Evolutionary conservation across 2,113 vertebrate genomes (phyloP), one percentile per base, ranked within the genome.

Genomic region (Clarias magur): DNA sequence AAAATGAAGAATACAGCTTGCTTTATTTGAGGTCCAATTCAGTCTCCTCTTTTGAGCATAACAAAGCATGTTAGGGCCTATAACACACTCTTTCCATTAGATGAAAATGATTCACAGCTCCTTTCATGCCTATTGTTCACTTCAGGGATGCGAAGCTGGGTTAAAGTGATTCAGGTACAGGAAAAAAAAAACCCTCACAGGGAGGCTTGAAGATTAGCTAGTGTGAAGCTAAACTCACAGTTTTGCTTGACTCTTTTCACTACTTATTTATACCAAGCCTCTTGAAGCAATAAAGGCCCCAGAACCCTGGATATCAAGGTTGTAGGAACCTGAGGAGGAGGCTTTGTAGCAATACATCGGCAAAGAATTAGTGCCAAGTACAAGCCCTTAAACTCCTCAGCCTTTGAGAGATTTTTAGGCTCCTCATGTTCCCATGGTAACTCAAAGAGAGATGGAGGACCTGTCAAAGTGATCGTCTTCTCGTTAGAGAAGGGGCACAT

Each of bases 71-170:
- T 82, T 59, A 30, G 81, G 54, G 59, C 17, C 81, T 84, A 75
- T 75, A 86, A 86, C 82, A 53, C 82, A 27, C 73, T 53, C 84
- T 76, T 27, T 76, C 81, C 65, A 81, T 86, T 63, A 86, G 75
- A 80, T 57, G 68, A 42, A 80, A 89, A 88, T 73, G 54, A 65
- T 57, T 79, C 72, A 67, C 76, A 80, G 59, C 38, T 57, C 86
- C 86, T 87, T 89, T 89, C 82, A 53, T 70, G 73, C 76, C 84
- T 75, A 88, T 88, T 88, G 86, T 88, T 86, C 87, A 86, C 81
- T 63, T 42, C 85, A 85, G 89, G 48, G 68, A 76, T 56, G 68
- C 86, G 87, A 76, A 60, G 84, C 85, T 81, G 60, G 70, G 85
- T 70, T 87, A 80, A 83, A 88, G 83, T 53, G 38, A 80, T 84